These are phyloP conservation scores for Tetraodon nigroviridis DNA, from an alignment of 2,113 vertebrate genomes.

Conservation along the genomic window DNA sequence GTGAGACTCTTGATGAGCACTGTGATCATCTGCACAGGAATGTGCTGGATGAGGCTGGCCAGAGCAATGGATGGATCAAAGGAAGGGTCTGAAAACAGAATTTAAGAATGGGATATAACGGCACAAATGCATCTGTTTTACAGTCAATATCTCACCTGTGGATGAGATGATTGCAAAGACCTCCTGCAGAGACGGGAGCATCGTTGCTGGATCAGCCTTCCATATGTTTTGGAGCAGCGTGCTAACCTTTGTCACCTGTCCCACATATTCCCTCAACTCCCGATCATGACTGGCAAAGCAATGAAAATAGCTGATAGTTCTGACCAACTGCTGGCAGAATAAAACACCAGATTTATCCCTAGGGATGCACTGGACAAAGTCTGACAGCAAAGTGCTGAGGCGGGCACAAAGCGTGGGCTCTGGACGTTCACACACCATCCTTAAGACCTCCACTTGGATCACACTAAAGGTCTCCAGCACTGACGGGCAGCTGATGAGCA, in stretches of 20 bases:
- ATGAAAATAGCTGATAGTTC: conserved; percentile 92
- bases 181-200: conserved; percentile 92
- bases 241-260: conserved; percentile 91
- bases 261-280: conserved; percentile 88
- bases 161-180: conserved; percentile 94
- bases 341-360: conserved; percentile 82
- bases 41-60: conserved; percentile 96
- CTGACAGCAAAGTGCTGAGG: conserved; percentile 83
- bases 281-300: conserved; percentile 83
- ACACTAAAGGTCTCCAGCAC: conserved; percentile 90
- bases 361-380: conserved; percentile 94
- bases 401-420: conserved; percentile 83
- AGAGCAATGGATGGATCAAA: conserved; percentile 94
- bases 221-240: conserved; percentile 89
- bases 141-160: conserved; percentile 76
- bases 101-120: not conserved
- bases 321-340: conserved; percentile 96
- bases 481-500: conserved; percentile 95
- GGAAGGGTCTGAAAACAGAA: conserved; percentile 77
- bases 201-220: conserved; percentile 87
- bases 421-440: conserved; percentile 88
- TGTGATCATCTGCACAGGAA: conserved; percentile 96
- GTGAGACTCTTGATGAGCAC: conserved; percentile 98
- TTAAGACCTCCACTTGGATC: conserved; percentile 86
- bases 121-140: not conserved